These are phyloP conservation scores for Tricholaema leucomelas DNA, from an alignment of 2,113 vertebrate genomes.

Conservation along the genomic window DNA sequence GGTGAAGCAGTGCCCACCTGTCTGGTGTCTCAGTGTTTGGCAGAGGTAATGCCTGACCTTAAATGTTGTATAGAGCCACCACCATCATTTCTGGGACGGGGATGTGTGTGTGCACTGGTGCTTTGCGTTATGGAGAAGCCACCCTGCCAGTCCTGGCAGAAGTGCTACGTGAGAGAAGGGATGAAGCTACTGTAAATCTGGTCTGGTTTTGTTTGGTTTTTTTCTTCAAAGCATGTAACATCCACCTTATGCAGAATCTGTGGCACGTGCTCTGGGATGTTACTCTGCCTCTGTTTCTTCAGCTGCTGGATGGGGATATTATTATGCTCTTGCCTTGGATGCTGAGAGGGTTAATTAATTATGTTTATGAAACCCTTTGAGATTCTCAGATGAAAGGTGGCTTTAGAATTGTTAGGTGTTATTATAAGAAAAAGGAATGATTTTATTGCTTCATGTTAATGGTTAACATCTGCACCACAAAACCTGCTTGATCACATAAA, in stretches of 20 bases:
- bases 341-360: constrained; percentile 63
- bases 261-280: background rate
- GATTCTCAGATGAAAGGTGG: constrained; percentile 57
- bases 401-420: constrained; percentile 63
- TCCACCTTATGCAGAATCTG: background rate
- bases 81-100: background rate
- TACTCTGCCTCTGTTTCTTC: constrained; percentile 5
- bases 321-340: background rate
- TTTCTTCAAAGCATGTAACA: background rate
- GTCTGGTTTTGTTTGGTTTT: background rate
- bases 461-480: constrained; percentile 70
- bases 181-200: background rate
- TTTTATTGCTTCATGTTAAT: constrained; percentile 67
- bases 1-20: background rate
- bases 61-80: background rate
- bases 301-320: constrained; percentile 3
- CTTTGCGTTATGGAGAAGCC: background rate
- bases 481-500: constrained; percentile 70
- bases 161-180: background rate
- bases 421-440: constrained; percentile 65
- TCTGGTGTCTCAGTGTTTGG: background rate
- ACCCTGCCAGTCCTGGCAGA: background rate
- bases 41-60: background rate
- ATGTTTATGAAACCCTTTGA: constrained; percentile 56
- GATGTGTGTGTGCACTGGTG: accelerated